phyloP scores from a whole-genome alignment of 2,888 invertebrate genomes.

The Lamellibrachia columna region DNA sequence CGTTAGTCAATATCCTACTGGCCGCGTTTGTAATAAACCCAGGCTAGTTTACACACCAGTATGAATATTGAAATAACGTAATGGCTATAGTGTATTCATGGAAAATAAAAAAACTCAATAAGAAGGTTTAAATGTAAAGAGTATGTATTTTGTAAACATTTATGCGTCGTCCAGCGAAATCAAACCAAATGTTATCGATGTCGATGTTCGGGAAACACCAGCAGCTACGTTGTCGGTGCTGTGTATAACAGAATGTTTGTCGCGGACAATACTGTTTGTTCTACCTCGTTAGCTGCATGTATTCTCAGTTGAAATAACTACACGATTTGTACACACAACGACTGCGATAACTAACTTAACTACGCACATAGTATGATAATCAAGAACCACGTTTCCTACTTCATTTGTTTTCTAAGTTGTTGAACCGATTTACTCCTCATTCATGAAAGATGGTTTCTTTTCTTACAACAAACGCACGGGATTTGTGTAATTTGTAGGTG shows the following conservation, averaged over 20 bases:
- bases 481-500: neutral
- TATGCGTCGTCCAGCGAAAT: neutral
- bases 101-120: neutral
- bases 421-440: neutral
- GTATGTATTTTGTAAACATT: neutral
- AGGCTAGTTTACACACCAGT: neutral
- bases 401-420: neutral
- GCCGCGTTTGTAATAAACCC: neutral
- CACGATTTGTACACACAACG: neutral
- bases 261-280: neutral
- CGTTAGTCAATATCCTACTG: neutral
- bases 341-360: neutral
- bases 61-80: neutral
- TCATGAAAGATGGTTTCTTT: neutral
- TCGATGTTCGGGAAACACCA: neutral
- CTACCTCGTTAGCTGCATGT: slow-evolving; percentile 2
- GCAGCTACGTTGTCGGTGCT: neutral
- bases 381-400: neutral
- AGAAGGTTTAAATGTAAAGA: neutral
- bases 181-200: neutral
- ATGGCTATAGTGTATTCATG: neutral
- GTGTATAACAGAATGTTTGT: neutral
- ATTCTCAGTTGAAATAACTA: neutral
- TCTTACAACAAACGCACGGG: neutral
- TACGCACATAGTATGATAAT: neutral